Percentiles rank a stretch among this genome's conserved stretches.
Conservation (phyloP, 2,797 vertebrate genomes). For the Masticophis lateralis region DNA sequence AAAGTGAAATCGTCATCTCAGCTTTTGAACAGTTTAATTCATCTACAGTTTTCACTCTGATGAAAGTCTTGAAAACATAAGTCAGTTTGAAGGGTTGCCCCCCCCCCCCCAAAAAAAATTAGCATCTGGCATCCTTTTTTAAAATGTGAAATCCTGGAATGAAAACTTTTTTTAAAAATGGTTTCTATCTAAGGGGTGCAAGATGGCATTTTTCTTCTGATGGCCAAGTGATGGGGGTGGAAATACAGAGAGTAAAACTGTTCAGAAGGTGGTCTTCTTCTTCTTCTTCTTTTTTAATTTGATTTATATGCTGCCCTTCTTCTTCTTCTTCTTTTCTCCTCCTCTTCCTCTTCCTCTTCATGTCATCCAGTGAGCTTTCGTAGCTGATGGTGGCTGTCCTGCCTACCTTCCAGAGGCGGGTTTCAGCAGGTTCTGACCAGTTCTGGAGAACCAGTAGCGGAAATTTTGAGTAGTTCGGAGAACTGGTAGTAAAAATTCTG, state of each 20-base stretch:
- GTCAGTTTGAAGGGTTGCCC: not conserved
- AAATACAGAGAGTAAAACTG: not conserved
- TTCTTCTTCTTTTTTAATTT: no score
- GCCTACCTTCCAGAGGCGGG: not conserved
- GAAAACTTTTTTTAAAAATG: not conserved
- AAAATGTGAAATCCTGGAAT: not conserved
- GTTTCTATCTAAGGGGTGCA: not conserved
- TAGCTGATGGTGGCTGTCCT: not conserved
- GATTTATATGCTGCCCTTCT: no score
- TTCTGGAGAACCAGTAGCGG: no score
- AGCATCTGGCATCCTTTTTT: not conserved
- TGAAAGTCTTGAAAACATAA: not conserved
- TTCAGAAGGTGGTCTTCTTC: not conserved
- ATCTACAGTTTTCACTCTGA: not conserved
- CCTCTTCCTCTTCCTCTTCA: not conserved
- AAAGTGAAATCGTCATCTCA: not conserved
- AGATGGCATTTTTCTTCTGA: not conserved
- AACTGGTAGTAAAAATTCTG: no score
- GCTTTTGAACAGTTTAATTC: not conserved
- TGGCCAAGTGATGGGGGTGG: not conserved
- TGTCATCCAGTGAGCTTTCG: not conserved
- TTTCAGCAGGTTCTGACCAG: no score
- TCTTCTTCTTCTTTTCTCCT: no score
- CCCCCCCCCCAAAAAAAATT: not conserved
- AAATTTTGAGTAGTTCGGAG: no score